A percentile compares a stretch with the other conserved stretches of the same genome.
Evolutionary conservation across 2,797 vertebrate species (phyloP).

Genomic region (Cheirogaleus major): DNA sequence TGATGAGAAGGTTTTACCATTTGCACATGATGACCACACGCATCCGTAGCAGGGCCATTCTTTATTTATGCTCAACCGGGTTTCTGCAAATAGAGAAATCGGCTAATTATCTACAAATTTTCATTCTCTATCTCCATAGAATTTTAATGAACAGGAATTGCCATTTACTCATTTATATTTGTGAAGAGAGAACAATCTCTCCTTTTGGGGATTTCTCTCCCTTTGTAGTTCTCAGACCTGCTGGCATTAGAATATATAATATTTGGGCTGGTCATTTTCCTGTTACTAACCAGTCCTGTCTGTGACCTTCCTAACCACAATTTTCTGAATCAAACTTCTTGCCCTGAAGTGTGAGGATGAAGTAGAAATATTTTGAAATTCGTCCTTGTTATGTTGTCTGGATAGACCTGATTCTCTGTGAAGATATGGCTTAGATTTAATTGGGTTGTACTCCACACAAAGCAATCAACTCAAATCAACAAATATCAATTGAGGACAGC

Average conservation of each 20-base stretch:
- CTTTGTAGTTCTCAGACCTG: slow-evolving; percentile 39
- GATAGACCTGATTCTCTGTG: neutral
- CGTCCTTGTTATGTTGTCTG: neutral
- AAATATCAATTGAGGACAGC: slow-evolving; percentile 18
- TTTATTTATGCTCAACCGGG: slow-evolving; percentile 79
- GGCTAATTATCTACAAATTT: slow-evolving; percentile 86
- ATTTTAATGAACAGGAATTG: slow-evolving; percentile 85
- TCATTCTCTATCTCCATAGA: slow-evolving; percentile 85
- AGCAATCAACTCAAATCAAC: slow-evolving; percentile 62
- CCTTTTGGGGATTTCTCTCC: slow-evolving; percentile 78
- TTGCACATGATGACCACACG: slow-evolving; percentile 68
- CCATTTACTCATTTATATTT: slow-evolving; percentile 81
- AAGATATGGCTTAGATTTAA: slow-evolving; percentile 27
- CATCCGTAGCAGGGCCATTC: slow-evolving; percentile 79
- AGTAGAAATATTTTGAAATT: neutral
- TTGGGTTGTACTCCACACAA: neutral
- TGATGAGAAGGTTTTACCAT: slow-evolving; percentile 71
- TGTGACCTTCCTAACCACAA: neutral
- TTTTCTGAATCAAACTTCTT: neutral
- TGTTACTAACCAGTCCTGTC: neutral
- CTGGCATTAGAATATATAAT: neutral
- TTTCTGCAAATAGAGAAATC: slow-evolving; percentile 85
- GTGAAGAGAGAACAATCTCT: slow-evolving; percentile 64
- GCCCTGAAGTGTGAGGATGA: neutral
- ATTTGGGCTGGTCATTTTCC: neutral